Conservation (phyloP, 1,140 invertebrate genomes). For the Anadara kagoshimensis region DNA sequence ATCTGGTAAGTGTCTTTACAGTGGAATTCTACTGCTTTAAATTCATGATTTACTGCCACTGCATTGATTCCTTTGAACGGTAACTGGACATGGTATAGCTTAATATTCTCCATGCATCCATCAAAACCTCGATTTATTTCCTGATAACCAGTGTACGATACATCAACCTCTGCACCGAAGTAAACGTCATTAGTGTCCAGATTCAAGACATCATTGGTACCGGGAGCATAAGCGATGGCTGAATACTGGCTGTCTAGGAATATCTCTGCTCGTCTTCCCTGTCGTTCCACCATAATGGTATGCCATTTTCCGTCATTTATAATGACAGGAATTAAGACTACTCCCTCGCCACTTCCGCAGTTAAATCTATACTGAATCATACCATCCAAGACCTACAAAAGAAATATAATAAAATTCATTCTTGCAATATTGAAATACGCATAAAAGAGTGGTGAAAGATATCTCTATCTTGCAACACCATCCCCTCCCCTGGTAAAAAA, state of each 20-base stretch:
- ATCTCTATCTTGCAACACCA: too few species aligned
- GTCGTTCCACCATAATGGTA: slow-evolving; percentile 86
- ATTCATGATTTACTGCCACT: slow-evolving; percentile 80
- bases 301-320: slow-evolving; percentile 95
- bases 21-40: slow-evolving; percentile 85
- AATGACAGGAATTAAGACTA: slow-evolving; percentile 84
- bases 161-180: slow-evolving; percentile 87
- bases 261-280: slow-evolving; percentile 82
- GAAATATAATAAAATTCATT: too few species aligned
- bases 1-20: slow-evolving; percentile 75
- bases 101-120: slow-evolving; percentile 93
- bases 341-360: slow-evolving; percentile 92
- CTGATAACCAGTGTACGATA: slow-evolving; percentile 81
- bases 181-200: slow-evolving; percentile 89
- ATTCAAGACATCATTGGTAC: slow-evolving; percentile 88
- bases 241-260: slow-evolving; percentile 86
- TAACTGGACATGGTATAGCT: slow-evolving; percentile 84
- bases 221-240: slow-evolving; percentile 86
- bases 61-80: slow-evolving; percentile 79
- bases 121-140: slow-evolving; percentile 87
- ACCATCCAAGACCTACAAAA: slow-evolving; percentile 82
- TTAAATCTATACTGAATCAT: slow-evolving; percentile 91
- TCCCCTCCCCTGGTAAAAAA: too few species aligned
- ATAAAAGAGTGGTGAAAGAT: too few species aligned
- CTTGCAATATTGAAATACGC: too few species aligned